phyloP scores from a whole-genome alignment of 2,113 vertebrate species.

The Dasyurus viverrinus region DNA sequence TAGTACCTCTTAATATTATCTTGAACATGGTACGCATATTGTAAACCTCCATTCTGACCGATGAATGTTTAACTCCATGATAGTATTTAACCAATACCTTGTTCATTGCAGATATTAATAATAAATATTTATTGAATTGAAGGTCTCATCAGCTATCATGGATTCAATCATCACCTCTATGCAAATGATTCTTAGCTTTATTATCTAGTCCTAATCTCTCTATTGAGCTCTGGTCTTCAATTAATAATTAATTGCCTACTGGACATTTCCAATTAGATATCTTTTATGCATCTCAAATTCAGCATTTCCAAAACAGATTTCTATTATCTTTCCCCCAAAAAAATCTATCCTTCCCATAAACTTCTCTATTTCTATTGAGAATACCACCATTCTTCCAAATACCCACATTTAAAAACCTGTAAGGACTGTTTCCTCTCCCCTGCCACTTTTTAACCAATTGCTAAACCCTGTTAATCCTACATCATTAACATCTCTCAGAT shows the following conservation, averaged over 20 bases:
- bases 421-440: not conserved
- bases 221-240: not conserved
- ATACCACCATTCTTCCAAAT: not conserved
- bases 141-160: not conserved
- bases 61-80: not conserved
- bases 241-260: not conserved
- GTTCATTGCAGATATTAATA: not conserved
- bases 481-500: not conserved
- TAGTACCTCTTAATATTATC: not conserved
- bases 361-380: not conserved
- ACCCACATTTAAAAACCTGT: not conserved
- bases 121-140: not conserved
- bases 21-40: not conserved
- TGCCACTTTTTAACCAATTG: not conserved
- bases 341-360: not conserved
- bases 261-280: not conserved
- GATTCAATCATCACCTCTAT: not conserved
- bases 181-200: not conserved
- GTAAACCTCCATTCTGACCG: not conserved
- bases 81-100: not conserved
- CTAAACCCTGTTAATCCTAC: not conserved
- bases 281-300: not conserved
- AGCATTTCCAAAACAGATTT: not conserved
- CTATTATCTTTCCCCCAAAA: not conserved
- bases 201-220: not conserved